These are phyloP conservation scores for Laupala kohalensis DNA, from an alignment of 1,140 invertebrate species.

Conservation along the genomic window DNA sequence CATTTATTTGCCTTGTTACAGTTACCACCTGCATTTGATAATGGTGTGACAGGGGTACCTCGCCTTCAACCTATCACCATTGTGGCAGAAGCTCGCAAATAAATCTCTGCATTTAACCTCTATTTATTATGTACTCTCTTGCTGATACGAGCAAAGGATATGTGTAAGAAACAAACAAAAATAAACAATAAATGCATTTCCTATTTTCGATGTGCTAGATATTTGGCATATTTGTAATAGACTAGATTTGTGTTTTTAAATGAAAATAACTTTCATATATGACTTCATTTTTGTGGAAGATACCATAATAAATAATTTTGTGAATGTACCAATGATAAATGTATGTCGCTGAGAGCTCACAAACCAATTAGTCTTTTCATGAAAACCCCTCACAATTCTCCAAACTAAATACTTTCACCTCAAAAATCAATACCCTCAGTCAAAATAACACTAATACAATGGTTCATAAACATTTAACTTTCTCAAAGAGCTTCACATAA, in stretches of 20 bases:
- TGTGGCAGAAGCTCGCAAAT: not conserved
- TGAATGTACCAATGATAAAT: too few species aligned
- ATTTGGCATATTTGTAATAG: not conserved
- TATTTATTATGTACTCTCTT: not conserved
- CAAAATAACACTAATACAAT: too few species aligned
- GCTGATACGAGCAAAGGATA: not conserved
- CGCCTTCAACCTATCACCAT: not conserved
- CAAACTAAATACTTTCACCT: too few species aligned
- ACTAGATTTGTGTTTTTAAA: not conserved
- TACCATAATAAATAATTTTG: too few species aligned
- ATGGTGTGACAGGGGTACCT: not conserved
- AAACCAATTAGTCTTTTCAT: too few species aligned
- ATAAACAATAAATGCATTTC: not conserved
- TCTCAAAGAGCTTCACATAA: too few species aligned
- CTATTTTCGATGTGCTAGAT: not conserved
- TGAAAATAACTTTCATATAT: not conserved
- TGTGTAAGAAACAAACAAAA: not conserved
- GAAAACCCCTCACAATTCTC: too few species aligned
- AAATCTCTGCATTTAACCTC: not conserved
- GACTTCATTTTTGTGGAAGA: not conserved
- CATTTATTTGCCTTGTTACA: not conserved
- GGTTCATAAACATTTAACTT: too few species aligned
- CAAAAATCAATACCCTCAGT: too few species aligned
- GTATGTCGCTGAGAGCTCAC: too few species aligned
- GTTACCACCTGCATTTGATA: not conserved